Conservation (phyloP, 2,888 invertebrate genomes). For the Pristionchus fissidentatus region DNA sequence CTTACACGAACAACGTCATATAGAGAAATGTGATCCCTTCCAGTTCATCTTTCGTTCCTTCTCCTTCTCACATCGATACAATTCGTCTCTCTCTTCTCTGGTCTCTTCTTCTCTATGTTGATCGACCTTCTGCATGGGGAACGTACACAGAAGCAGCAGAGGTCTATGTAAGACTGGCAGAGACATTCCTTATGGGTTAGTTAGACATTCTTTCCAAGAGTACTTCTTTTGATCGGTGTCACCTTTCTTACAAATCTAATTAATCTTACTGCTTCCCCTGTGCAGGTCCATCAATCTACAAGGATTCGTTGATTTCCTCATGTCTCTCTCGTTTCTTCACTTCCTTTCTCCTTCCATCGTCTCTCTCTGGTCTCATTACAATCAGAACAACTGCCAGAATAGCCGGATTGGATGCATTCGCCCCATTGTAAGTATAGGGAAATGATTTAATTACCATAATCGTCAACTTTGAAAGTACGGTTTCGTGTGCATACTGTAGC, state of each 20-base stretch:
- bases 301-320: slow-evolving; percentile 58
- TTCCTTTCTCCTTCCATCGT: slow-evolving; percentile 56
- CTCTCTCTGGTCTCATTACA: slow-evolving; percentile 55
- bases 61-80: slow-evolving; percentile 69
- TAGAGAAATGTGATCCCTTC: background rate
- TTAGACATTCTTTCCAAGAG: background rate
- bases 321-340: slow-evolving; percentile 56
- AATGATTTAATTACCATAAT: no score
- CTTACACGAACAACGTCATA: no score
- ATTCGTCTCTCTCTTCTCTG: slow-evolving; percentile 67
- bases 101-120: slow-evolving; percentile 61
- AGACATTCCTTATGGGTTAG: slow-evolving; percentile 66
- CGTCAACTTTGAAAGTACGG: no score
- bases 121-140: slow-evolving; percentile 60
- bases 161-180: slow-evolving; percentile 64
- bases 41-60: slow-evolving; percentile 44
- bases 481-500: no score
- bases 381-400: slow-evolving; percentile 60
- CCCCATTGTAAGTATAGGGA: slow-evolving; percentile 71
- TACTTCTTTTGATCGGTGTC: background rate
- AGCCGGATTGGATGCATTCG: slow-evolving; percentile 70
- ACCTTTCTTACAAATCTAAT: background rate
- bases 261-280: no score
- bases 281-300: slow-evolving; percentile 62
- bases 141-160: slow-evolving; percentile 63